Evolutionary conservation across 2,888 invertebrate species (phyloP), one percentile per base, ranked within the genome.

Genomic region (Andrena dorsata): DNA sequence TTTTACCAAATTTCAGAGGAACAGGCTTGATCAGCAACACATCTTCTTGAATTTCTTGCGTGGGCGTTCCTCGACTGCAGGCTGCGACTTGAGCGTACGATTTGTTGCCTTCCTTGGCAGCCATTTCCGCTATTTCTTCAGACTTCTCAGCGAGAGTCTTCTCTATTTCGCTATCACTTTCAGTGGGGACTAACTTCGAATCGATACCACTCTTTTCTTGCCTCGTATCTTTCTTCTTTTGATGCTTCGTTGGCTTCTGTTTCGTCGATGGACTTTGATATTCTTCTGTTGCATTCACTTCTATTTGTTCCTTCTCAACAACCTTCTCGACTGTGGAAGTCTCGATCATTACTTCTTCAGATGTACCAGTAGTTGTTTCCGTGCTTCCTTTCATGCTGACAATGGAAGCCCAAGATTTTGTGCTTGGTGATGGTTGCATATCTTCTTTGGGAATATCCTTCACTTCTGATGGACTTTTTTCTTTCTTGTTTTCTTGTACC

Each of bases 41-140:
- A 80, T 94, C 93, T 41, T 86, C 78, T 86, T 92, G 92, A 49
- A 80, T 82, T 16, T 77, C 66, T 87, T 92, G 93, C 16, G 95
- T 94, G 28, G 95, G 94, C 13, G 94, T 93, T 49, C 91, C 88
- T 30, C 91, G 90, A 70, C 94, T 94, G 56, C 93, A 89, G 23
- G 96, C 95, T 7, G 97, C 94, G 49, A 97, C 95, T 93, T 96
- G 96, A 26, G 97, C 97, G 90, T 97, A 97, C 0, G 97, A 96
- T 93, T 96, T 97, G 16, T 86, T 86, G 1, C 26, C 13, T 0
- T 89, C 88, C 61, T 74, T 87, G 7, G 6, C 2, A 20, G 28
- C 28, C 0, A 70, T 61, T 41, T 80, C 84, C 68, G 28, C 60
- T 7, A 68, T 53, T 77, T 88, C 84, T n/a, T 28, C 63, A 4